Evolutionary conservation across 2,797 vertebrate species (phyloP), one percentile per base, ranked within the genome.

Genomic region (Kryptolebias ocellatus): DNA sequence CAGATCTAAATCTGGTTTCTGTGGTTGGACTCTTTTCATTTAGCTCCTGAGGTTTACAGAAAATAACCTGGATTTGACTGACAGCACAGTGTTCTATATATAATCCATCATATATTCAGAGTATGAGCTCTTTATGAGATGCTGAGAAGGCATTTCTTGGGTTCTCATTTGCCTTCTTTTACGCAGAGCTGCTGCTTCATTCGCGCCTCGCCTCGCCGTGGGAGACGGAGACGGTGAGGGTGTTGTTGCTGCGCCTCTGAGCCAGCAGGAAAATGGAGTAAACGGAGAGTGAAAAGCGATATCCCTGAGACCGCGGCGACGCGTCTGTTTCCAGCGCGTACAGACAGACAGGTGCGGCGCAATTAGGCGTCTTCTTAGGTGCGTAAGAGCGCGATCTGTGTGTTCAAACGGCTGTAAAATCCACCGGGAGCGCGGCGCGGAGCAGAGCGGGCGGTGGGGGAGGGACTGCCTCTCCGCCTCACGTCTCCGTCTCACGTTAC

Each of bases 401-500:
- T 27, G 45, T 42, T 58, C 39, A 6, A 51, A 56, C 16, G 8
- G 34, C 2, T 31, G 2, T 29, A 20, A 72, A 74, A 72, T 39
- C n/a, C 34, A 64, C 16, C 60, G 61, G 56, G 77, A 63, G 57
- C 56, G 68, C 2, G 52, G 16, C 45, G 8, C 49, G 54, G 79
- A 28, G 53, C 20, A 60, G 16, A 47, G 8, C 49, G 54, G 79
- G 24, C 51, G 53, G 62, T 4, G 47, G 17, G 74, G 74, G 82
- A 71, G 79, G 82, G 70, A 66, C 71, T 31, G 62, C 56, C 31
- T 67, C 74, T 66, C 59, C 66, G 58, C 31, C 31, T 62, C 64
- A 29, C 73, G 42, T 63, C 74, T 69, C 72, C 61, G 58, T 70
- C 76, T 88, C 87, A 85, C 61, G 72, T 90, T 89, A 85, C 87